These are phyloP conservation scores for Thera britannica DNA, from an alignment of 2,888 invertebrate species.

Conservation along the genomic window DNA sequence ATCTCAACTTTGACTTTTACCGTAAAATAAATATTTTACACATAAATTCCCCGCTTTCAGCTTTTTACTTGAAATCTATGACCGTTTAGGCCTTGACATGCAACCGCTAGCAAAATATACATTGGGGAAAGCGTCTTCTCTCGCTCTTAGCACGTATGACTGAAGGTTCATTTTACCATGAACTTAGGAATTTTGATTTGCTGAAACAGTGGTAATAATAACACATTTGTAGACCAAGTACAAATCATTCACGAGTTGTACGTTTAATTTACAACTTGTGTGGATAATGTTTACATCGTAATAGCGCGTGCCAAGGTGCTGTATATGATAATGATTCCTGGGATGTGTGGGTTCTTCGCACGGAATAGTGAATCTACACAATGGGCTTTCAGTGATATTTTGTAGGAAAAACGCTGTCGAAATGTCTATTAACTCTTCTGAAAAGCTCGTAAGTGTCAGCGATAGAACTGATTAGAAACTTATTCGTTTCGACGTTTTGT, in stretches of 20 bases:
- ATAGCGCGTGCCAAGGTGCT: slow-evolving; percentile 53
- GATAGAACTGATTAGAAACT: too few relatives aligned
- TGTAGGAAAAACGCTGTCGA: too few relatives aligned
- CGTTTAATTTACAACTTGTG: slow-evolving; percentile 59
- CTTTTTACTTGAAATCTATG: slow-evolving; percentile 51
- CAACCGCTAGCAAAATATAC: slow-evolving; percentile 46
- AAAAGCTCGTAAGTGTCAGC: too few relatives aligned
- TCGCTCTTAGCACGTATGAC: slow-evolving; percentile 39
- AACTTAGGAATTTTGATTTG: slow-evolving; percentile 18
- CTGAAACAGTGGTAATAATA: slow-evolving; percentile 36
- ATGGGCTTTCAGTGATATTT: too few relatives aligned
- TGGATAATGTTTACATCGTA: slow-evolving; percentile 48
- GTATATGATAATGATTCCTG: slow-evolving; percentile 18
- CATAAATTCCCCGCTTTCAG: slow-evolving; percentile 46
- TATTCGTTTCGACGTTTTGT: too few relatives aligned
- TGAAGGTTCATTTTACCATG: slow-evolving; percentile 42
- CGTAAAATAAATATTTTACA: slow-evolving; percentile 39
- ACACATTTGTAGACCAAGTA: slow-evolving; percentile 60
- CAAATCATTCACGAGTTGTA: slow-evolving; percentile 72
- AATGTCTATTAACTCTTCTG: too few relatives aligned
- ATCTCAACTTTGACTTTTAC: slow-evolving; percentile 10
- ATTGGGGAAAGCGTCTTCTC: background rate
- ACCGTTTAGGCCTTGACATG: slow-evolving; percentile 62
- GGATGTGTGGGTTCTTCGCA: background rate
- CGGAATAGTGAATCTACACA: too few relatives aligned